Base-by-base conservation (phyloP, 2,797 vertebrate species). In the Aquila chrysaetos region DNA sequence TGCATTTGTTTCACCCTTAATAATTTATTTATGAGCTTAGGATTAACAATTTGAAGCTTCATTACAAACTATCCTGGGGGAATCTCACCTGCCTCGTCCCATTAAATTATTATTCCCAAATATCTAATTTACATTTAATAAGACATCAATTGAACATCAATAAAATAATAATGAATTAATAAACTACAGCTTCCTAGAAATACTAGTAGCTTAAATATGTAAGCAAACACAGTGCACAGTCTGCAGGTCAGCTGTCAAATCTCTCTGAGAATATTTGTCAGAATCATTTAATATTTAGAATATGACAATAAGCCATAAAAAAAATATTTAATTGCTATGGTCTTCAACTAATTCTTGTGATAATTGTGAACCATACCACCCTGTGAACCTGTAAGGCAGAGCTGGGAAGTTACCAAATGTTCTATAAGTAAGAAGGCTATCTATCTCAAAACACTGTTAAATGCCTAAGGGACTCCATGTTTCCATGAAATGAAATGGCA, bases 71-170 rank as follows among this genome's bases (percentile, higher is more conserved):
- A 94, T 96, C 98, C 97, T 92, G 93, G 49, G 94, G 97, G 97
- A 96, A 96, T 79, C 94, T 94, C 89, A 95, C 97, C 92, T 60
- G 95, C 95, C 59, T 96, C 83, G 13, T 94, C 96, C 92, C 95
- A 96, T 94, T 94, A 96, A 94, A 97, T 95, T 97, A 98, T 97
- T 97, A 97, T 95, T 97, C 96, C 96, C 96, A 97, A 98, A 97
- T 97, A 98, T 95, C 97, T 97, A 97, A 98, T 98, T 98, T 97
- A 98, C 97, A 97, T 97, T 97, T 97, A 97, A 97, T 97, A 97
- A 97, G 97, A 97, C 95, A 94, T 98, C 98, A 97, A 97, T 95
- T 91, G 96, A 97, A 94, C 95, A 97, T 96, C 97, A 97, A 97
- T 97, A 96, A 98, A 97, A 97, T 97, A 97, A 96, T 97, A 97